These are phyloP conservation scores for Ascidia mentula DNA, from an alignment of 23 tunicate genomes.

Conservation along the genomic window DNA sequence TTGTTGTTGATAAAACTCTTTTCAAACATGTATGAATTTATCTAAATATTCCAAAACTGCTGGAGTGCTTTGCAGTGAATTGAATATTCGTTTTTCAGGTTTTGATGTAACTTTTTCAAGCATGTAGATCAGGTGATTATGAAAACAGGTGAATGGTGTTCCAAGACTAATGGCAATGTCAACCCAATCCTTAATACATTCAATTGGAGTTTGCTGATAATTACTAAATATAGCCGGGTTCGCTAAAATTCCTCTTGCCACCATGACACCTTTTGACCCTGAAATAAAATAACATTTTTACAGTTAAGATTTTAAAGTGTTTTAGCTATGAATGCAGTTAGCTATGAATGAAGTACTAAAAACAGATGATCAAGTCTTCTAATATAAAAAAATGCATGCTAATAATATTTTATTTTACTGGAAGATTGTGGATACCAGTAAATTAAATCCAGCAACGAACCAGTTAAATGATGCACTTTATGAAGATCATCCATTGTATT, in stretches of 20 bases:
- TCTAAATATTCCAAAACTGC: constrained; percentile 63
- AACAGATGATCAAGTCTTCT: not conserved
- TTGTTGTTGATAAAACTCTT: not conserved
- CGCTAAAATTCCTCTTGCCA: constrained; percentile 77
- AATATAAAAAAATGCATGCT: no score
- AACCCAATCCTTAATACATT: constrained; percentile 77
- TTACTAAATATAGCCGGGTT: constrained; percentile 83
- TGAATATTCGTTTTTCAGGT: constrained; percentile 81
- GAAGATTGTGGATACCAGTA: no score
- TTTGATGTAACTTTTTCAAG: constrained; percentile 53
- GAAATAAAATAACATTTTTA: not conserved
- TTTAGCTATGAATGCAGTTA: no score
- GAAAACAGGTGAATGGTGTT: constrained; percentile 74
- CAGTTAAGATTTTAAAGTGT: not conserved
- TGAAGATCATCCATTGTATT: constrained; percentile 36
- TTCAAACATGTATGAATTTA: not conserved
- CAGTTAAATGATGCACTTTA: constrained; percentile 47
- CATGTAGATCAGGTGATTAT: constrained; percentile 95
- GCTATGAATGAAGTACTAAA: not conserved
- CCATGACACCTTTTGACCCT: constrained; percentile 92
- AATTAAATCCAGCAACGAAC: no score
- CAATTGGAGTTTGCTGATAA: constrained; percentile 44
- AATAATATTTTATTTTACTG: no score
- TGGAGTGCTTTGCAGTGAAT: constrained; percentile 51
- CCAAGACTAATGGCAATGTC: constrained; percentile 27